Conservation (phyloP, 2,113 vertebrate genomes). For the Microtus oregoni region DNA sequence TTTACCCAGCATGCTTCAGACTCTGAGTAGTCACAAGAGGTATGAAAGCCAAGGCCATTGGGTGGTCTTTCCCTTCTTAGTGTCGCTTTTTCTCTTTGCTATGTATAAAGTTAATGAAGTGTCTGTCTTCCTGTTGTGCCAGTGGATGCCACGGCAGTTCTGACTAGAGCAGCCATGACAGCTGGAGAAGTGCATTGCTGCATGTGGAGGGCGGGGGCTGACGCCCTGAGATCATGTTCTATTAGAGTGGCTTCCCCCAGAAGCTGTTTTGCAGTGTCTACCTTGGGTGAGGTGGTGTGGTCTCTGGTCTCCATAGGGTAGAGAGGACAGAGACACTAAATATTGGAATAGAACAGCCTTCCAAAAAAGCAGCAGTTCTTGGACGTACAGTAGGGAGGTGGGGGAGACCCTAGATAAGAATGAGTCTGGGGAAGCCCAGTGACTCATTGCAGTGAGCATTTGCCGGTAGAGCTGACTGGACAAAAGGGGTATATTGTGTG, state of each 20-base stretch:
- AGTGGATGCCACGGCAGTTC: rapidly evolving
- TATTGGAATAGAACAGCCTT: not conserved
- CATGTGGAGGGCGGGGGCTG: rapidly evolving
- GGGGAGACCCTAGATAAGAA: not conserved
- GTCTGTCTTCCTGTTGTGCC: rapidly evolving
- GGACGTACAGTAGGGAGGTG: not conserved
- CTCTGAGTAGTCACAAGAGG: conserved; percentile 86
- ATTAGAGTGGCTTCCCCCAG: not conserved
- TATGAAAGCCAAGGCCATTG: conserved; percentile 59
- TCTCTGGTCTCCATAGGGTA: not conserved
- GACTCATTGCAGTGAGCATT: not conserved
- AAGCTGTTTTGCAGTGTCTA: not conserved
- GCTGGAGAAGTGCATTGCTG: not conserved
- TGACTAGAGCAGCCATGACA: not conserved
- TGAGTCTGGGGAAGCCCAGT: not conserved
- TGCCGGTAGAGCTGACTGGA: not conserved
- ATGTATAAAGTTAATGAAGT: rapidly evolving
- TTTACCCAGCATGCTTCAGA: conserved; percentile 88
- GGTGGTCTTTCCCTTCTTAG: not conserved
- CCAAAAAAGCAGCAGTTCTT: not conserved
- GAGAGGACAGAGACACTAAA: not conserved
- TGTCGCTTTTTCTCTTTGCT: not conserved
- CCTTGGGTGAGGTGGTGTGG: not conserved
- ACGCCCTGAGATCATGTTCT: not conserved
- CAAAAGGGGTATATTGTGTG: not conserved